Evolutionary conservation across 1,140 invertebrate genomes (phyloP).

Genomic region (Glomeris maerens): DNA sequence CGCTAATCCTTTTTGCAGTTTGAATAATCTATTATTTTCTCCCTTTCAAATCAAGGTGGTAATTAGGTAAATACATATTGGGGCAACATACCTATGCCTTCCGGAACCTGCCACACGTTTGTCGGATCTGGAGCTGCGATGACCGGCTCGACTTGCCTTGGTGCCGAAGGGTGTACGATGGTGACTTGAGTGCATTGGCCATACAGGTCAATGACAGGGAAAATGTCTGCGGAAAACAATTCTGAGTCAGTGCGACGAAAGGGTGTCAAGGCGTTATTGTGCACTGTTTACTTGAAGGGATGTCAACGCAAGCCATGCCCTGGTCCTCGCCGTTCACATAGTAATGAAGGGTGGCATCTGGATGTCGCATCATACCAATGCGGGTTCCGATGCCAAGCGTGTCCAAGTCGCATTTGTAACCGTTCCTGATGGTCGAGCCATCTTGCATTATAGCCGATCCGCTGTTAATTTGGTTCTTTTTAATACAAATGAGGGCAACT

Average conservation of each 20-base stretch:
- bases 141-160: no score
- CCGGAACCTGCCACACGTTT: no score
- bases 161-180: slow-evolving; percentile 23
- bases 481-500: no score
- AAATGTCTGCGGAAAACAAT: slow-evolving; percentile 45
- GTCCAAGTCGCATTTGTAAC: slow-evolving; percentile 72
- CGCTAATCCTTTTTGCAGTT: no score
- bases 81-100: no score
- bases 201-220: slow-evolving; percentile 88
- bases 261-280: no score
- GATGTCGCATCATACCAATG: slow-evolving; percentile 71
- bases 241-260: no score
- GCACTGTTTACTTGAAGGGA: slow-evolving; percentile 53
- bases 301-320: slow-evolving; percentile 65
- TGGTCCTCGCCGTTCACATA: slow-evolving; percentile 82
- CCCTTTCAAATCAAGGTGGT: no score
- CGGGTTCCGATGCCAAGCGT: slow-evolving; percentile 54
- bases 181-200: slow-evolving; percentile 83
- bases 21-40: no score
- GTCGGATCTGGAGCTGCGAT: no score
- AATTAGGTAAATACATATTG: no score
- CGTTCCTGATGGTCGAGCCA: slow-evolving; percentile 61
- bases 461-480: no score
- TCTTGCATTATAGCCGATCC: slow-evolving; percentile 50
- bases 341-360: slow-evolving; percentile 71